These are phyloP conservation scores for Sebastes trivittatus DNA, from an alignment of 2,797 vertebrate species.

Conservation along the genomic window DNA sequence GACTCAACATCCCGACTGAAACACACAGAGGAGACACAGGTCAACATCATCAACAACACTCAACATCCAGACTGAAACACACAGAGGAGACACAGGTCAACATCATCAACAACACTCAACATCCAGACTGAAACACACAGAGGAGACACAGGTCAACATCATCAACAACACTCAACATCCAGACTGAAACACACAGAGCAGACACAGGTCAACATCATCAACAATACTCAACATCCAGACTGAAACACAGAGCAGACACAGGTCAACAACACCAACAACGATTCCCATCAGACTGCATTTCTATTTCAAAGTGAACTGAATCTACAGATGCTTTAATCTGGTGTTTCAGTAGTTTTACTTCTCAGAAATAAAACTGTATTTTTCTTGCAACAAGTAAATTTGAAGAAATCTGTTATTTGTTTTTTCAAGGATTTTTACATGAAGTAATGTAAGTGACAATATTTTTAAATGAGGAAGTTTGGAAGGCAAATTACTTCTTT, in stretches of 20 bases:
- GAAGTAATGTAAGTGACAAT: not conserved
- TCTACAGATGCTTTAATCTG: not conserved
- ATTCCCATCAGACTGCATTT: no score
- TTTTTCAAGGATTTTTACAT: not conserved
- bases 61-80: constrained; percentile 86
- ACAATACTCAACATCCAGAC: no score
- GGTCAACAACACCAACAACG: not conserved
- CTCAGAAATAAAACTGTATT: not conserved
- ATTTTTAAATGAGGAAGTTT: not conserved
- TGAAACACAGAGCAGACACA: no score
- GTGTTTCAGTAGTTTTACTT: not conserved
- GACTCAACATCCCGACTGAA: constrained; percentile 90
- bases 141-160: not conserved
- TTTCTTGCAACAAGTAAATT: not conserved
- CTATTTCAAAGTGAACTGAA: not conserved
- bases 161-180: no score
- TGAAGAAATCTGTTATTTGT: not conserved
- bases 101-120: constrained; percentile 58
- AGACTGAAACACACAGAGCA: no score
- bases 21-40: not conserved
- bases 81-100: not conserved
- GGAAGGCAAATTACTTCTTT: not conserved
- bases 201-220: no score
- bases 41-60: constrained; percentile 11
- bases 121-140: constrained; percentile 83